A percentile compares a stretch with the other conserved stretches of the same genome.
Conservation (phyloP, 2,113 vertebrate genomes). For the human region DNA sequence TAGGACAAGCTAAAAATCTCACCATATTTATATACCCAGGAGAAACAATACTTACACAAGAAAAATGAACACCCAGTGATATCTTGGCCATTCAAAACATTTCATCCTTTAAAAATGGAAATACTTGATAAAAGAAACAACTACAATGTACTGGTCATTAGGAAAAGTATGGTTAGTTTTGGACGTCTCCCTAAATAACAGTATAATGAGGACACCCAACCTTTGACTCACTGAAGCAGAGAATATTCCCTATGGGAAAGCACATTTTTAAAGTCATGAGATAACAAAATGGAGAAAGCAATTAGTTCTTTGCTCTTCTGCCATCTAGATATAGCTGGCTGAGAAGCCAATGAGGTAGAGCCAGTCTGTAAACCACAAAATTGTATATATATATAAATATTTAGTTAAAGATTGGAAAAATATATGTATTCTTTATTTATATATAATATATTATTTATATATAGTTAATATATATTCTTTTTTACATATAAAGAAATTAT, state of each 20-base stretch:
- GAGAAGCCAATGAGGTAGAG: background rate
- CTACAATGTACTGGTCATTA: background rate
- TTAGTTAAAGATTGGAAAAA: too few relatives aligned
- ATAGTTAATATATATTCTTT: too few relatives aligned
- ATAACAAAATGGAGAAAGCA: background rate
- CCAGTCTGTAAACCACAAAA: conserved; percentile 28
- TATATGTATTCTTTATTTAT: too few relatives aligned
- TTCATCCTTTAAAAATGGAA: conserved; percentile 33
- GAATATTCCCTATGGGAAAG: background rate
- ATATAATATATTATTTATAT: too few relatives aligned
- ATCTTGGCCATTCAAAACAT: conserved; percentile 5
- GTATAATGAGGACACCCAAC: conserved; percentile 18
- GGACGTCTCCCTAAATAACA: background rate
- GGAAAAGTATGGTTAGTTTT: conserved; percentile 25
- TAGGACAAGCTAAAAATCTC: background rate
- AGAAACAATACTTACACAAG: background rate
- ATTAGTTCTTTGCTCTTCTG: conserved; percentile 20
- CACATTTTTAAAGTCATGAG: background rate
- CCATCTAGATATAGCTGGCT: background rate
- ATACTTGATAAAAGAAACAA: conserved; percentile 50
- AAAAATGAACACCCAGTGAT: background rate
- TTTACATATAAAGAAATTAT: too few relatives aligned
- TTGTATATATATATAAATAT: too few relatives aligned
- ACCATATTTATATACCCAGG: background rate
- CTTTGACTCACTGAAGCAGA: conserved; percentile 41